Evolutionary conservation across 1,140 invertebrate genomes (phyloP).

Genomic region (Archegozetes longisetosus): DNA sequence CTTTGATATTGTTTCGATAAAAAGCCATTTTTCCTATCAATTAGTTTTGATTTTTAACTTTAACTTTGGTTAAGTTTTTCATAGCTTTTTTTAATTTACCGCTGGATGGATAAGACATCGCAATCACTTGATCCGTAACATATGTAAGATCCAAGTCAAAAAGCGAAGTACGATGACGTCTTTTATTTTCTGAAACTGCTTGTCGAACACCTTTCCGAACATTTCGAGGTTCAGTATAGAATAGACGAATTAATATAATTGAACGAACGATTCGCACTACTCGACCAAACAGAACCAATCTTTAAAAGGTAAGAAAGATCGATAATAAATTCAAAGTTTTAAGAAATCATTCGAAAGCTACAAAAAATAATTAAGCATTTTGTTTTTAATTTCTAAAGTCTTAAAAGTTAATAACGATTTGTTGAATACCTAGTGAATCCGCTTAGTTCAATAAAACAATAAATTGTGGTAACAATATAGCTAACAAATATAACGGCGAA

Average conservation of each 20-base stretch:
- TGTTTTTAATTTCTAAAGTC: neutral
- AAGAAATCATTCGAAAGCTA: too few relatives aligned
- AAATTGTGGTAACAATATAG: slow-evolving; percentile 32
- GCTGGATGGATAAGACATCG: slow-evolving; percentile 43
- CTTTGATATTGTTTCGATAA: slow-evolving; percentile 42
- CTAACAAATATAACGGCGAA: slow-evolving; percentile 32
- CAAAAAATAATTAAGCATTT: too few relatives aligned
- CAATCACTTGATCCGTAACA: slow-evolving; percentile 39
- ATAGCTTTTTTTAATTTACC: slow-evolving; percentile 21
- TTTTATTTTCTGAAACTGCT: slow-evolving; percentile 41
- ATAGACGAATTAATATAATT: slow-evolving; percentile 29
- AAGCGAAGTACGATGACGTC: slow-evolving; percentile 37
- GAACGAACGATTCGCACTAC: slow-evolving; percentile 33
- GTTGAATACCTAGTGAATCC: slow-evolving; percentile 22
- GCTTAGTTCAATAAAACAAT: slow-evolving; percentile 23
- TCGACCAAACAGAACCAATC: slow-evolving; percentile 32
- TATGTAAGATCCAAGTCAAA: slow-evolving; percentile 44
- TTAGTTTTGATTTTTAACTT: too few relatives aligned
- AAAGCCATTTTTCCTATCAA: slow-evolving; percentile 30
- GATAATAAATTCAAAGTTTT: too few relatives aligned
- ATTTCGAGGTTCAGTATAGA: slow-evolving; percentile 31
- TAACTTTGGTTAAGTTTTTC: too few relatives aligned
- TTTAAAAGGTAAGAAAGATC: slow-evolving; percentile 16
- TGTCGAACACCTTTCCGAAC: slow-evolving; percentile 33
- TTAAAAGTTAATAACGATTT: too few relatives aligned